Evolutionary conservation across 2,888 invertebrate genomes (phyloP), one percentile per base, ranked within the genome.

Genomic region (Exephanes ischioxanthus): DNA sequence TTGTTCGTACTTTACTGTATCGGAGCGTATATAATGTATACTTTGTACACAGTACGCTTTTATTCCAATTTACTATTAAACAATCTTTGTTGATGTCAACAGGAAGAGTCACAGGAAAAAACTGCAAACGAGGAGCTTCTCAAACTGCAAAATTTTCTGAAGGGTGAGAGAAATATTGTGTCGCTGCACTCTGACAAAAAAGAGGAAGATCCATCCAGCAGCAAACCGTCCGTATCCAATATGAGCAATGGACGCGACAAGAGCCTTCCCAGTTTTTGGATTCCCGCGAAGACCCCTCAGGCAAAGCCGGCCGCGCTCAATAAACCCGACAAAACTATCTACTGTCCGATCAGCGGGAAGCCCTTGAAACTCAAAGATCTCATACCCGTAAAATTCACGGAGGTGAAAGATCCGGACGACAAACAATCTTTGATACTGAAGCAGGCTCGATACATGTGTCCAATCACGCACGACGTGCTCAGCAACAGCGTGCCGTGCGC

Each of bases 381-480:
- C 51, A 97, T 99, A 89, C 96, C 97, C 89, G 97, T 99, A 0
- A 98, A 98, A 92, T 99, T 99, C 95, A 99, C 98, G 0, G 95
- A 97, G 84, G 97, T 99, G 0, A 97, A 97, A 86, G 98, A 98
- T 94, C 97, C 98, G 0, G 97, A 97, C 92, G 97, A 97, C 88
- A 98, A 97, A 89, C 97, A 97, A 89, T 97, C 98, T 1, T 94
- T 99, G 45, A 98, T 99, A 88, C 96, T 97, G 0, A 98, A 98
- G 94, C 97, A 98, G 93, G 98, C 97, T 88, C 96, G 99, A 89
- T 99, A 99, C 93, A 99, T 99, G 97, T 99, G 99, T 94, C 98
- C 99, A 1, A 97, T 99, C 0, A 99, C 99, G 1, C 98, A 98
- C 94, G 99, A 99, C 94, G 96, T 99, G 85, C 95, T 99, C 51